Base-by-base conservation (phyloP, 2,888 invertebrate genomes). In the Pristionchus entomophagus region DNA sequence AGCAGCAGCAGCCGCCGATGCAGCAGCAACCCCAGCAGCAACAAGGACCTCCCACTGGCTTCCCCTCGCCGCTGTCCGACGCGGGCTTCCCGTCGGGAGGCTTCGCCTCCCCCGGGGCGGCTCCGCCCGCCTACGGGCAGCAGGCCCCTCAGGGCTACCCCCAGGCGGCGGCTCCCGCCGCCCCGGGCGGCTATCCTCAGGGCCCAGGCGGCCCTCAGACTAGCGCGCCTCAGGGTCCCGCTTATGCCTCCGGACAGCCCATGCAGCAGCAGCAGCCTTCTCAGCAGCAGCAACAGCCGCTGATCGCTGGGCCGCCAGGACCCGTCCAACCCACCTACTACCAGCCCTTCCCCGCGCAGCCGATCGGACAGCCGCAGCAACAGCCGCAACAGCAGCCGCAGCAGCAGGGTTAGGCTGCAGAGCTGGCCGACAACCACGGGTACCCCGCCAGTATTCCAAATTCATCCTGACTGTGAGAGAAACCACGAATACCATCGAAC, bases 1-100 rank as follows among this genome's bases (percentile, higher is more conserved):
- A 49, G 81, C 86, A 38, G 83, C 87, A 65, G 53, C 77, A 83
- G 83, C 80, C 38, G 62, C 78, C 22, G 81, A 87, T 73, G 87
- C 85, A 65, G 84, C 84, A 84, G 85, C 69, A 69, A 35, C 86
- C 45, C 85, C 83, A 45, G 81, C 65, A 65, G 65, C 86, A 38
- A 84, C 84, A 56, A 69, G 81, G 59, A 51, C 86, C 84, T 73
- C 35, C 86, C 83, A 45, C 78, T 65, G 82, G 78, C 59, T 73
- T 84, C 84, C 38, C 81, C 51, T 56, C 87, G 26, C 65, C 65
- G 10, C 65, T 65, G 65, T 5, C 65, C 19, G 84, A 86, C 51
- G 41, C 73, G n/a, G 73, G 73, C n/a, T 77, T 32, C 45, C 41
- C 45, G 10, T 77, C 73, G 45, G 73, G 73, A 45, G 73, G 73